phyloP scores from a whole-genome alignment of 2,113 vertebrate species.

The Cyanoramphus novaezelandiae region DNA sequence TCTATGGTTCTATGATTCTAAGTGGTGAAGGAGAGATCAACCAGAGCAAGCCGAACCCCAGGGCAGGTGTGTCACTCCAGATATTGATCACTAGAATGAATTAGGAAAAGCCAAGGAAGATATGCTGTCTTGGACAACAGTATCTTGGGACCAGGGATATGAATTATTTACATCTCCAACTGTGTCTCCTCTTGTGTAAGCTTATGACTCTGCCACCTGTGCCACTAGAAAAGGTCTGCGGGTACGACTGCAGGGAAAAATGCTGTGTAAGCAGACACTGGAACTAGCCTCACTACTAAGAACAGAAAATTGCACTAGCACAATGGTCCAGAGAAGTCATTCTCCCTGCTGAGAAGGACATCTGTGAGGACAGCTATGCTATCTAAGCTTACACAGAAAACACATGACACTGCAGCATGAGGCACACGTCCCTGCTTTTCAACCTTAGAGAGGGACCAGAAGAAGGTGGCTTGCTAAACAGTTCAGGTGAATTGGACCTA shows the following conservation, averaged over 20 bases:
- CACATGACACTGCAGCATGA: neutral
- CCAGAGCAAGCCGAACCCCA: neutral
- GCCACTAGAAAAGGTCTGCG: neutral
- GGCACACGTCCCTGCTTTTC: neutral
- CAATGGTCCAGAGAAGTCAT: neutral
- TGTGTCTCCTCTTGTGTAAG: neutral
- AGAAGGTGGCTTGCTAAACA: neutral
- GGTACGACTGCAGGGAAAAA: neutral
- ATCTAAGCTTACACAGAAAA: neutral
- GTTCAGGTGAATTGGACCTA: neutral
- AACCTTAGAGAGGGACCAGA: neutral
- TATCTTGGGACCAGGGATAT: neutral
- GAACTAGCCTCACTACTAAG: neutral
- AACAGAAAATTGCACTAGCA: neutral
- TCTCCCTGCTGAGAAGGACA: neutral
- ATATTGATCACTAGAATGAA: neutral
- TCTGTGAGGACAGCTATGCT: neutral
- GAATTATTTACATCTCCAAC: neutral
- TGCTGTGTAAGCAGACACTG: neutral
- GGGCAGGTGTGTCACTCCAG: neutral
- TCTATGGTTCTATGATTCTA: no score
- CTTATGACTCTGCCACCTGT: neutral
- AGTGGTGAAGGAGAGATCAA: neutral
- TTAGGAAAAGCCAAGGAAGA: neutral
- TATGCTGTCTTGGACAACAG: neutral